These are phyloP conservation scores for Harlomillsia oculata DNA, from an alignment of 1,140 invertebrate species.

Conservation along the genomic window DNA sequence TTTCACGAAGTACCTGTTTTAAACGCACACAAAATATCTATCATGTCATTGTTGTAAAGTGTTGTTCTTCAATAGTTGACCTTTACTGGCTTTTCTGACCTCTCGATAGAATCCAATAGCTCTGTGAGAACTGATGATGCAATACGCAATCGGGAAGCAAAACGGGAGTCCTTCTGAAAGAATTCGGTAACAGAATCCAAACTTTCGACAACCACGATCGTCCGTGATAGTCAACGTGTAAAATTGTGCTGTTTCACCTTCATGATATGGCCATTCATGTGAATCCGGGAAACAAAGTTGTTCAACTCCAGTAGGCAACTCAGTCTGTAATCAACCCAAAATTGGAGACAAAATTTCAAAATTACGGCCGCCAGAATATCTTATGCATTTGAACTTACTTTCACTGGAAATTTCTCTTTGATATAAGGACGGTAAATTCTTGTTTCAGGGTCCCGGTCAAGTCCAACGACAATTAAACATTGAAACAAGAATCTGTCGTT, in stretches of 20 bases:
- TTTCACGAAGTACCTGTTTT: conserved; percentile 52
- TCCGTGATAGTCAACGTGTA: conserved; percentile 64
- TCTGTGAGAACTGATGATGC: conserved; percentile 59
- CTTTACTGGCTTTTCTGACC: conserved; percentile 37
- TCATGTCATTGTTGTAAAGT: no score
- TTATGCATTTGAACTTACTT: conserved; percentile 45
- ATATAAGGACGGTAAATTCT: conserved; percentile 48
- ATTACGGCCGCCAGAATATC: background rate
- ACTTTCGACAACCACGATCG: conserved; percentile 55
- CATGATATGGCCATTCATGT: conserved; percentile 42
- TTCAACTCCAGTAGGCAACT: conserved; percentile 52
- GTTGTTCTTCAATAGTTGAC: no score
- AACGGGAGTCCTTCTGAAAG: conserved; percentile 55
- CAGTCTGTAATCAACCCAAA: conserved; percentile 46
- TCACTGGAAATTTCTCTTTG: conserved; percentile 53
- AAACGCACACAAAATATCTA: conserved; percentile 11
- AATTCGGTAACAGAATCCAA: conserved; percentile 63
- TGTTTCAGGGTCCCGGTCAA: conserved; percentile 45
- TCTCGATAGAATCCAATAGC: conserved; percentile 61
- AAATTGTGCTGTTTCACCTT: conserved; percentile 44
- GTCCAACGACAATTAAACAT: conserved; percentile 53
- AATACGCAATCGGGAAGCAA: conserved; percentile 63
- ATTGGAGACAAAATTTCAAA: conserved; percentile 14
- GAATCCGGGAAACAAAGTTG: conserved; percentile 59
- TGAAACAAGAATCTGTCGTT: conserved; percentile 48